Conservation (phyloP, 1,140 invertebrate species). For the Atta texana region DNA sequence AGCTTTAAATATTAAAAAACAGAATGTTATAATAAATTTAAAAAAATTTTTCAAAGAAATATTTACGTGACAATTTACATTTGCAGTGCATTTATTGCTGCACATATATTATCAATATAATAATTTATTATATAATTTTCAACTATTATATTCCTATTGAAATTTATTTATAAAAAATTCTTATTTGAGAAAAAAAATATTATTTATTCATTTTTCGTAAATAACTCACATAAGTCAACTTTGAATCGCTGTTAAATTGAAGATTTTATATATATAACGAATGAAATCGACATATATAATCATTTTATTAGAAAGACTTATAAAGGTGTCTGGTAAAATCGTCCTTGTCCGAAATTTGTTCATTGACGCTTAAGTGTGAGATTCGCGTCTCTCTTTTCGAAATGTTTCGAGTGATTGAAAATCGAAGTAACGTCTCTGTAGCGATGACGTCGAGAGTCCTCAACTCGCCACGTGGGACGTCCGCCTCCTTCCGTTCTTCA, state of each 20-base stretch:
- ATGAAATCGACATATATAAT: neutral
- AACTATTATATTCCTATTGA: neutral
- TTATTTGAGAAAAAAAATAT: neutral
- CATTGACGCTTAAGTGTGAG: slow-evolving; percentile 28
- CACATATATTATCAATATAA: too few species aligned
- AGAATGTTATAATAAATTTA: neutral
- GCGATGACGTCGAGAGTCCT: slow-evolving; percentile 82
- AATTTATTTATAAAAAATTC: neutral
- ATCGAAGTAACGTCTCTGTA: slow-evolving; percentile 76
- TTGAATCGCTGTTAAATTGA: neutral
- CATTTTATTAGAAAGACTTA: neutral
- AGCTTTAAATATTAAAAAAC: neutral
- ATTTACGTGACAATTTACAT: neutral
- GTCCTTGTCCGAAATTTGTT: slow-evolving; percentile 15
- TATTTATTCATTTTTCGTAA: neutral
- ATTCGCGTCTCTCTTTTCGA: slow-evolving; percentile 44
- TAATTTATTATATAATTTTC: neutral
- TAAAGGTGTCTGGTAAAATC: neutral
- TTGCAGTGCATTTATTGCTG: neutral
- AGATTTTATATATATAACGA: neutral
- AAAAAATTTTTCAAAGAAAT: neutral
- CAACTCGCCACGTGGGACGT: slow-evolving; percentile 80
- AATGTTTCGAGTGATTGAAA: slow-evolving; percentile 71
- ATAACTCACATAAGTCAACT: neutral
- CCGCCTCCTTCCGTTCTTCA: slow-evolving; percentile 67